Base-by-base conservation (phyloP, 2,113 vertebrate genomes). In the Corvus cornix region DNA sequence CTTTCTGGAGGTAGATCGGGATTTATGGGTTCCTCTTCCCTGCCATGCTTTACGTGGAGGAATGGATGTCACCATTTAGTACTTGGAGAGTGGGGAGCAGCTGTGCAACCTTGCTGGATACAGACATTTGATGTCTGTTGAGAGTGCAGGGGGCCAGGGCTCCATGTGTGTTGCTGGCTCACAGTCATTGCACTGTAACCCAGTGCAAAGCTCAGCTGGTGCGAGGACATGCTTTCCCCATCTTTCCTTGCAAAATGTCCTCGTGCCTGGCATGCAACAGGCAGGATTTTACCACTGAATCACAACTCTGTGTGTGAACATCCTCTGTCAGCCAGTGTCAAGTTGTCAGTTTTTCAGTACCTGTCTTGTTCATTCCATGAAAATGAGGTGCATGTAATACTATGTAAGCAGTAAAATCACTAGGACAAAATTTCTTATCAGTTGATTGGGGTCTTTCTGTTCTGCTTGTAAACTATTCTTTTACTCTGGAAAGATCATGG, bases 11-110 rank as follows among this genome's bases (percentile, higher is more conserved):
- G 30, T 7, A 22, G 66, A 35, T 37, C 6, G 31, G 39, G 30
- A 43, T 81, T 87, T 55, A 23, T 33, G 17, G 2, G 52, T 87
- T 81, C 76, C n/a, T 63, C 3, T 69, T 89, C 35, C 13, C 21
- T 1, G 1, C 14, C 12, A 4, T 22, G 23, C 44, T 52, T 68
- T 41, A 6, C 1, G 0, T 11, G 11, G 41, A 75, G 53, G 30
- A 79, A 56, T 7, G 28, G 59, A 37, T 52, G 26, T 56, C 4
- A 3, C 26, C 15, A 10, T 56, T 60, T 44, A 33, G 26, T 30
- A 10, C 37, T 23, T 24, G 21, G 13, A 33, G 43, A 18, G 13
- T 35, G 60, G 17, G 27, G 24, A 75, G 43, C 24, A 74, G 26
- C 60, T 52, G 11, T 24, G 28, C 39, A 84, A 1, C 43, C 35